These are phyloP conservation scores for Rhodophaea formosa DNA, from an alignment of 2,888 invertebrate genomes.

Conservation along the genomic window DNA sequence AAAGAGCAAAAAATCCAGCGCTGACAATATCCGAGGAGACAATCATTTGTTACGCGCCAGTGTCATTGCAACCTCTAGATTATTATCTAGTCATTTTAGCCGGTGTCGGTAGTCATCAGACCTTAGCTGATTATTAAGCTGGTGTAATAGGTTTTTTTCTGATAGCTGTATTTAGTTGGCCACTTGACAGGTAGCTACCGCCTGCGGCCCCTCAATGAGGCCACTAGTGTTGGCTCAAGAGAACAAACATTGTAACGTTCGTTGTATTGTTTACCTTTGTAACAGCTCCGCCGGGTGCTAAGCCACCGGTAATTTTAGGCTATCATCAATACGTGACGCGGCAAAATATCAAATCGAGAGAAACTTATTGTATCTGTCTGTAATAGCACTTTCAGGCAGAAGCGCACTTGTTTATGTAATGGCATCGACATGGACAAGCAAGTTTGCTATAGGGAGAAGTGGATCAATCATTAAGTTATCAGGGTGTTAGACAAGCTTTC, in stretches of 20 bases:
- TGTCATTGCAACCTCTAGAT: conserved; percentile 37
- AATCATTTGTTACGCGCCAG: conserved; percentile 48
- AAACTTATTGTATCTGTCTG: too few relatives aligned
- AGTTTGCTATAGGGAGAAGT: too few relatives aligned
- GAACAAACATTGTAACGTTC: conserved; percentile 54
- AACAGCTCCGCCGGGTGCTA: conserved; percentile 51
- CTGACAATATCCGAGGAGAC: conserved; percentile 48
- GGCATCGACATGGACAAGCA: too few relatives aligned
- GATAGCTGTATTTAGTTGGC: conserved; percentile 27
- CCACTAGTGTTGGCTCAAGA: conserved; percentile 56
- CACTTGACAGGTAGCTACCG: conserved; percentile 36
- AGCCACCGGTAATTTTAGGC: conserved; percentile 45
- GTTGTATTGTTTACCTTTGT: conserved; percentile 55
- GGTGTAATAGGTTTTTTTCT: conserved; percentile 44
- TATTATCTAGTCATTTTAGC: conserved; percentile 39
- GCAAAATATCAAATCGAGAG: too few relatives aligned
- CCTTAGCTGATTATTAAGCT: conserved; percentile 40
- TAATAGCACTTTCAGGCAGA: too few relatives aligned
- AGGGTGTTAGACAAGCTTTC: too few relatives aligned
- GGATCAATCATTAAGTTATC: too few relatives aligned
- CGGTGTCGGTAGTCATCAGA: conserved; percentile 32
- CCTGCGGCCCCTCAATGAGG: conserved; percentile 58
- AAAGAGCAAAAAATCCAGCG: conserved; percentile 40
- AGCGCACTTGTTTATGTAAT: too few relatives aligned
- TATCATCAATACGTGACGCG: conserved; percentile 37